These are phyloP conservation scores for Corydoras sp. DNA, from an alignment of 2,113 vertebrate genomes.

Conservation along the genomic window DNA sequence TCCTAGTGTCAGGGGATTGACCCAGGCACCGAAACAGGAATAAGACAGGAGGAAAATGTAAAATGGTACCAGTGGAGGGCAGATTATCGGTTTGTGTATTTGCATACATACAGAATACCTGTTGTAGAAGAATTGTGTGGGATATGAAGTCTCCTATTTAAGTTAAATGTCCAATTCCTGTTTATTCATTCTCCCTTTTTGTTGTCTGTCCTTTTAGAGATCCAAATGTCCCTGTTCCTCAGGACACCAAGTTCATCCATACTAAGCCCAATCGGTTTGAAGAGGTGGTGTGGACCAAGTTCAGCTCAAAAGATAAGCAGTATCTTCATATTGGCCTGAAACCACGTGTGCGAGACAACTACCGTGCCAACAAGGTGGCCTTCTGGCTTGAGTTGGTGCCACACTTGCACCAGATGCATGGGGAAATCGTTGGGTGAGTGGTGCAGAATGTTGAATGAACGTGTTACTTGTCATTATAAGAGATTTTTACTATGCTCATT, in stretches of 20 bases:
- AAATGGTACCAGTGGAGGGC: too few relatives aligned
- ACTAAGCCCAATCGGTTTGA: constrained; percentile 98
- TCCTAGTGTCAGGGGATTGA: too few relatives aligned
- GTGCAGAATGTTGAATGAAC: constrained; percentile 31
- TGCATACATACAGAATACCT: too few relatives aligned
- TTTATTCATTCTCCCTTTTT: not conserved
- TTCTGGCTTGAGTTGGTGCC: constrained; percentile 97
- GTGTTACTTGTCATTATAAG: too few relatives aligned
- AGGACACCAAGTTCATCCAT: constrained; percentile 98
- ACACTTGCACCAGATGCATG: constrained; percentile 89
- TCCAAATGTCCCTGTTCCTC: constrained; percentile 92
- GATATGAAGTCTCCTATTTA: too few relatives aligned
- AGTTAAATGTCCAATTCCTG: not conserved
- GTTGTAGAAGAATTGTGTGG: too few relatives aligned
- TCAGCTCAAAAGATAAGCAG: constrained; percentile 96
- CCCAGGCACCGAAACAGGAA: too few relatives aligned
- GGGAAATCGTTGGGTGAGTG: constrained; percentile 74
- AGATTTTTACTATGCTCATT: not conserved
- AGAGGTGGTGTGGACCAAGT: constrained; percentile 98
- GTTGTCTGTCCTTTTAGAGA: constrained; percentile 64
- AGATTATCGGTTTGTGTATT: too few relatives aligned
- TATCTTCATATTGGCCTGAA: constrained; percentile 98
- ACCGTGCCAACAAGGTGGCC: constrained; percentile 96
- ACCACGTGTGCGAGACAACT: constrained; percentile 96
- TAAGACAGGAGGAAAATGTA: too few relatives aligned